Evolutionary conservation across 2,113 vertebrate species (phyloP).

Genomic region (Ameiurus melas): DNA sequence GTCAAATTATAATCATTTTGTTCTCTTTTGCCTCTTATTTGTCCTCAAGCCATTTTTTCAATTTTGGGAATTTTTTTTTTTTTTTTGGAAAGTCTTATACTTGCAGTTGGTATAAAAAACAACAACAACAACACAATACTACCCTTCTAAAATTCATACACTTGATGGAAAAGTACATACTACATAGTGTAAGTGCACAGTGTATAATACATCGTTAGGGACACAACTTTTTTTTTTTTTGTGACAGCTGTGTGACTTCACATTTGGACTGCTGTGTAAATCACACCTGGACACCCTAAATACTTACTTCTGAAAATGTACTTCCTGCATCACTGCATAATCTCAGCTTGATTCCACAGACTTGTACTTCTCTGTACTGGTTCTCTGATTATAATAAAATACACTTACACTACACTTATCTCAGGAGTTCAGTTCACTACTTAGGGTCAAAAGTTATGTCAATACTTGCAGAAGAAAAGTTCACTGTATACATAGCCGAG

Average conservation of each 20-base stretch:
- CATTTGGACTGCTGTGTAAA: not conserved
- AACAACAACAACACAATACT: too few relatives aligned
- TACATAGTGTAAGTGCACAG: too few relatives aligned
- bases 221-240: not conserved
- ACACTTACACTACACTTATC: not conserved
- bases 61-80: not conserved
- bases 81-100: not conserved
- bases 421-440: not conserved
- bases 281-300: not conserved
- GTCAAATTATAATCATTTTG: conserved; percentile 23
- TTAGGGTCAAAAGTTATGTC: not conserved
- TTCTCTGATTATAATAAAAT: not conserved
- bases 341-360: too few relatives aligned
- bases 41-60: not conserved
- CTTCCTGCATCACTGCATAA: not conserved
- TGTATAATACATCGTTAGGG: too few relatives aligned
- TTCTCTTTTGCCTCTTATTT: conserved; percentile 27
- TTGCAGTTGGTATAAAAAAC: too few relatives aligned
- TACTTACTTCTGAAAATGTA: too few relatives aligned
- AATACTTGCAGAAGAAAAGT: not conserved
- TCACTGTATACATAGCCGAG: not conserved
- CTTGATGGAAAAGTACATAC: too few relatives aligned
- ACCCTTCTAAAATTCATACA: too few relatives aligned
- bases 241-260: not conserved
- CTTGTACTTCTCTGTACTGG: too few relatives aligned